Base-by-base conservation (phyloP, 2,797 vertebrate species). In the Sebastes oblongus region DNA sequence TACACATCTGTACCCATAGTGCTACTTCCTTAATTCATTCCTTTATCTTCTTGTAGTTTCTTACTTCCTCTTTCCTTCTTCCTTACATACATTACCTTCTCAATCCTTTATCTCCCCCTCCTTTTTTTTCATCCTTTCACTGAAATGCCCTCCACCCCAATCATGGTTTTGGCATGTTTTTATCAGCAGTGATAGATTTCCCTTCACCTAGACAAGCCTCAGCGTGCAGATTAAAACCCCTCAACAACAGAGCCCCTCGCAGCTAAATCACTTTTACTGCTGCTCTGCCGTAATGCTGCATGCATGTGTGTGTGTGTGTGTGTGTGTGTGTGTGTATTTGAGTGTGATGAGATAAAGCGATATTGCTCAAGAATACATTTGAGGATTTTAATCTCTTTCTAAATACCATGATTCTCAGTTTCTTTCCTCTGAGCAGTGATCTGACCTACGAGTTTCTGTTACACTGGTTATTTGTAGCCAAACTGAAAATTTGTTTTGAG, bases 191-290 rank as follows among this genome's bases (percentile, higher is more conserved):
- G 66, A 88, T 81, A 77, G 78, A 84, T 87, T 85, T 85, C 25
- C 52, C 32, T 83, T 82, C 80, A 70, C 67, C 50, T 66, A 75
- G 75, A 77, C 82, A 70, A 72, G 80, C 77, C 77, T 85, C 69
- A 62, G 58, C 54, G 76, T 89, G 80, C 81, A 87, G 75, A 84
- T 71, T 78, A 77, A 71, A 89, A 67, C 42, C 75, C n/a, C 34
- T 32, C 42, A 80, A 69, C 74, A 62, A 69, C 79, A 20, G 59
- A n/a, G 74, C 30, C 60, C 65, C 42, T 69, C 0, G 5, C 24
- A 29, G 16, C 75, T 88, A 86, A 89, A 88, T 89, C 86, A 80
- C 66, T 75, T 89, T 85, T 79, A 86, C 80, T 83, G 83, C 84
- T 27, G 42, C 73, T 61, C 72, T 75, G 77, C 74, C 34, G 11